phyloP scores from a whole-genome alignment of 2,113 vertebrate genomes.

The Hyperoodon ampullatus region DNA sequence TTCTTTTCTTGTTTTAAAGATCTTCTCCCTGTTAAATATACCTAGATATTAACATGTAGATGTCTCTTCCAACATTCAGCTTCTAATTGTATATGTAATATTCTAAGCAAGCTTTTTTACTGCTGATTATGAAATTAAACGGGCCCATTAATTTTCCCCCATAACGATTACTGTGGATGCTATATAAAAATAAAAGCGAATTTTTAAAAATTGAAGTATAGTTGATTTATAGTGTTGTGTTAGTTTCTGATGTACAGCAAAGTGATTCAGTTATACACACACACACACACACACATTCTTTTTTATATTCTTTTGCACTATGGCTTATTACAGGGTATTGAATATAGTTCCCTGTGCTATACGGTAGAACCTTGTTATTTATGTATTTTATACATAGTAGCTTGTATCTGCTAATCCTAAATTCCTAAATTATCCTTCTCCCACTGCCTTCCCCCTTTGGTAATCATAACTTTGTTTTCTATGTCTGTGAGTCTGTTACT shows the following conservation, averaged over 20 bases:
- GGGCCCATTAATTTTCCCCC: background rate
- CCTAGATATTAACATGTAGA: background rate
- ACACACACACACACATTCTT: background rate
- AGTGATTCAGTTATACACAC: background rate
- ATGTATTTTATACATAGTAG: background rate
- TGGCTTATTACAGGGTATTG: background rate
- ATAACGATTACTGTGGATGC: background rate
- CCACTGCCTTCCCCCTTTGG: background rate
- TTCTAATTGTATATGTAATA: background rate
- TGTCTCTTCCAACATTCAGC: background rate
- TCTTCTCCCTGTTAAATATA: background rate
- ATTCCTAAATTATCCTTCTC: background rate
- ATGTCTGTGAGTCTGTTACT: background rate
- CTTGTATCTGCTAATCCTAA: background rate
- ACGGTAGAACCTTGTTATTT: background rate
- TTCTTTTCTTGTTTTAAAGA: slow-evolving; percentile 59
- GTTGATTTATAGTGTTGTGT: background rate
- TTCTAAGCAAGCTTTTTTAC: slow-evolving; percentile 17
- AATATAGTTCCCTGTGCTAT: background rate
- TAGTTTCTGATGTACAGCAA: background rate
- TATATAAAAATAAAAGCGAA: slow-evolving; percentile 26
- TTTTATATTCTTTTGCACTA: background rate
- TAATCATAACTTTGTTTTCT: background rate
- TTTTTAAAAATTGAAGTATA: background rate
- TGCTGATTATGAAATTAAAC: slow-evolving; percentile 32